Evolutionary conservation across 2,113 vertebrate genomes (phyloP), one percentile per base, ranked within the genome.

Genomic region (Cranoglanis bouderius): DNA sequence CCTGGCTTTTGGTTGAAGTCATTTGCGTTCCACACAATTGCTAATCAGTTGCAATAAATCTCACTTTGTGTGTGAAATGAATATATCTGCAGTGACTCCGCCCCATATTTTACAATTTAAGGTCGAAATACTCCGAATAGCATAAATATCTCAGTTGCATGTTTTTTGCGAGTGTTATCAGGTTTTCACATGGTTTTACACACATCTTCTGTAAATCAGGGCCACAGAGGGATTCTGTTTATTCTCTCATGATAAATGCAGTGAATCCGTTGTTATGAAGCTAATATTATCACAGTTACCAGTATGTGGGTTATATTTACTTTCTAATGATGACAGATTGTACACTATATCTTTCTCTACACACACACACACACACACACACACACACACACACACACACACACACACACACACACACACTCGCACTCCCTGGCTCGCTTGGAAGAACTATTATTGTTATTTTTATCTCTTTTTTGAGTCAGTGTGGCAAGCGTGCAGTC

Each of bases 311-410:
- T 55, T 32, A 81, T 78, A 77, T 53, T 80, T 49, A 80, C 46
- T 53, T 51, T 80, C 29, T 53, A 32, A 53, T 32, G 19, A 80
- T 53, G 29, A 19, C 29, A 53, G 16, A 81, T 81, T 53, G 75
- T n/a, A n/a, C 29, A 53, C 46, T 18, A 53, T 49, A 46, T 46
- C 74, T 74, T 74, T 74, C 72, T 21, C 12, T 38, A 43, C 24
- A 26, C 24, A 46, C 75, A 78, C 75, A n/a, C 75, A 51, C 75
- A 51, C 75, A 78, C 75, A 78, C 43, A 49, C 72, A 75, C 72
- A 43, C 74, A 74, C 72, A 43, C 19, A 70, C 67, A 70, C 67
- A 74, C 67, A 70, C 32, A 70, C 67, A 70, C 67, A 72, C 67
- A 72, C 70, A 72, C 35, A 75, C 38, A 70, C 14, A 70, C 65